Conservation (phyloP, 2,888 invertebrate genomes). For the Heliothis peltigera region DNA sequence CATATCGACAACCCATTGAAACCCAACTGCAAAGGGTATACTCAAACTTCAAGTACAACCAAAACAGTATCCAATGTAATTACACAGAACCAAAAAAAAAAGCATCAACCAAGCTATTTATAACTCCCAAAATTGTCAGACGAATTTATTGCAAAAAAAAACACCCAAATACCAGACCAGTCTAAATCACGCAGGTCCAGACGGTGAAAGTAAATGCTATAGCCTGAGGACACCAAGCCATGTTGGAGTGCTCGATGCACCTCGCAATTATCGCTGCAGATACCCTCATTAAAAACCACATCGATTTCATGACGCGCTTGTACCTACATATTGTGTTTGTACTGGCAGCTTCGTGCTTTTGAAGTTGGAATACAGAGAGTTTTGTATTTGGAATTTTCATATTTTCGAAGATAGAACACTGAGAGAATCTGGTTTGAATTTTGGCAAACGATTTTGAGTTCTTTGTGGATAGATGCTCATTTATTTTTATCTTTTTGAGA, state of each 20-base stretch:
- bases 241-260: conserved; percentile 50
- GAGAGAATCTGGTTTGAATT: too few relatives aligned
- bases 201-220: conserved; percentile 60
- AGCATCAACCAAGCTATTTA: conserved; percentile 1
- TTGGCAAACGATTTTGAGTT: too few relatives aligned
- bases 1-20: too few relatives aligned
- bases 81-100: neutral
- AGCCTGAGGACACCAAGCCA: conserved; percentile 45
- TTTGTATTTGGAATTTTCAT: neutral
- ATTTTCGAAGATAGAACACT: neutral
- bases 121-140: conserved; percentile 11
- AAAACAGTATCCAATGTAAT: neutral
- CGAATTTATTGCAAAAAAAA: conserved; percentile 20
- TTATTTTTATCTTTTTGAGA: too few relatives aligned
- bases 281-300: conserved; percentile 51
- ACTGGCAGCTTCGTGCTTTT: conserved; percentile 5
- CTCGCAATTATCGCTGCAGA: conserved; percentile 59
- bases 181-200: conserved; percentile 56
- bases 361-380: neutral
- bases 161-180: conserved; percentile 45
- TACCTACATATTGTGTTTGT: too few relatives aligned
- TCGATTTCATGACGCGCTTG: conserved; percentile 43
- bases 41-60: too few relatives aligned
- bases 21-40: too few relatives aligned
- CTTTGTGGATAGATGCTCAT: too few relatives aligned